Base-by-base conservation (phyloP, 1,140 invertebrate species). In the Macrobrachium rosenbergii region DNA sequence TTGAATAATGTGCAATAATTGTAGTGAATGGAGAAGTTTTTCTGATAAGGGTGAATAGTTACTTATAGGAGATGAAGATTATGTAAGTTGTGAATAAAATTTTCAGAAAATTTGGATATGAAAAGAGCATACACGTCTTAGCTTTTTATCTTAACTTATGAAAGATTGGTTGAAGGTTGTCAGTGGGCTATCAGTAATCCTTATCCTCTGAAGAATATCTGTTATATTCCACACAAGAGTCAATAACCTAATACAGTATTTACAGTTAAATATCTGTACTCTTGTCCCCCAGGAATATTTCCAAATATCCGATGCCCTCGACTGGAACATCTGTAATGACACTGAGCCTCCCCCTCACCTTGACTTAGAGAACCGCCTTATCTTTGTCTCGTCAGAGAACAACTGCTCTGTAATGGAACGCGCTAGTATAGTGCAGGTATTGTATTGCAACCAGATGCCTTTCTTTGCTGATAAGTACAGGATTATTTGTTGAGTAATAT, bases 261-360 rank as follows among this genome's bases (percentile, higher is more conserved):
- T 8, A 5, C 12, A 45, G 7, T 28, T 45, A 28, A 21, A 37
- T 73, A 37, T 28, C 45, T 73, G n/a, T 45, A 19, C 60, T 67
- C 76, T 62, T 77, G 43, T 28, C 72, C 28, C 23, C 11, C 78
- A 87, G 85, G n/a, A 43, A 58, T 87, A 87, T 59, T 82, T 43
- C n/a, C 85, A 59, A 3, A 79, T 87, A 21, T 81, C 78, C 81
- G 85, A 87, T 87, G 85, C 85, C 8, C 59, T 82, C 69, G 85
- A 87, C n/a, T 87, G 85, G 85, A 60, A 87, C 81, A 72, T 87
- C n/a, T 87, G 85, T 64, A 60, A 87, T 28, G 77, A 81, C 63
- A 45, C 63, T 59, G 85, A 87, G 17, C 69, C 59, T 23, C 85
- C 85, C 52, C 85, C 85, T 17, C 23, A 21, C 19, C 23, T 75